Conservation (phyloP, 2,797 vertebrate species). For the Coregonus sp. region DNA sequence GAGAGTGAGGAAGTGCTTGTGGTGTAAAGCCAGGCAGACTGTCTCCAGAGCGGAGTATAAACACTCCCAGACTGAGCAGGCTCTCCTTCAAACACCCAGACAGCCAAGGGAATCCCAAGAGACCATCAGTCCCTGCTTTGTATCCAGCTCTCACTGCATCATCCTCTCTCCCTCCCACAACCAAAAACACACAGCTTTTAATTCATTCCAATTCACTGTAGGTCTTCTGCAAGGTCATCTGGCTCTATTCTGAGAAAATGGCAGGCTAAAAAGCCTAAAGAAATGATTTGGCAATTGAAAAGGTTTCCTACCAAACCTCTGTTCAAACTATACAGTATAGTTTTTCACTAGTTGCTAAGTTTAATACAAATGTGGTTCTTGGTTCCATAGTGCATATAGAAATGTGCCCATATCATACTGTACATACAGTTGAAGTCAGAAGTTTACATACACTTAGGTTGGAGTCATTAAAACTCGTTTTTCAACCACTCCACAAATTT, state of each 20-base stretch:
- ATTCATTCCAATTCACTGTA: conserved; percentile 37
- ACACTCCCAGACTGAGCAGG: conserved; percentile 39
- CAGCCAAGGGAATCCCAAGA: conserved; percentile 65
- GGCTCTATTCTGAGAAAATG: not conserved
- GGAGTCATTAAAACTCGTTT: no score
- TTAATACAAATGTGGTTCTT: no score
- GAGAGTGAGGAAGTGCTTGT: conserved; percentile 28
- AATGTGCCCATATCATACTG: no score
- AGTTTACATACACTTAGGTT: no score
- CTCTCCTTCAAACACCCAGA: conserved; percentile 70
- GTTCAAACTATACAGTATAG: no score
- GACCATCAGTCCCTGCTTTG: conserved; percentile 61
- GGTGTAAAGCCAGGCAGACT: conserved; percentile 50
- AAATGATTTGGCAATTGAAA: no score
- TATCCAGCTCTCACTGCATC: conserved; percentile 52
- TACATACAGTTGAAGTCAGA: no score
- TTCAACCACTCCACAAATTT: no score
- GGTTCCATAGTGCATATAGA: no score
- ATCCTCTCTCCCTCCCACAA: conserved; percentile 16
- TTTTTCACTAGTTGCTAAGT: no score
- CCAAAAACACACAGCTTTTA: conserved; percentile 26
- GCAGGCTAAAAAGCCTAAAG: no score
- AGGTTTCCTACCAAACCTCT: no score
- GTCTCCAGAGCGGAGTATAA: conserved; percentile 52
- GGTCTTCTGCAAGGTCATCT: conserved; percentile 27